Conservation (phyloP, 2,888 invertebrate genomes). For the Cephonodes hylas region DNA sequence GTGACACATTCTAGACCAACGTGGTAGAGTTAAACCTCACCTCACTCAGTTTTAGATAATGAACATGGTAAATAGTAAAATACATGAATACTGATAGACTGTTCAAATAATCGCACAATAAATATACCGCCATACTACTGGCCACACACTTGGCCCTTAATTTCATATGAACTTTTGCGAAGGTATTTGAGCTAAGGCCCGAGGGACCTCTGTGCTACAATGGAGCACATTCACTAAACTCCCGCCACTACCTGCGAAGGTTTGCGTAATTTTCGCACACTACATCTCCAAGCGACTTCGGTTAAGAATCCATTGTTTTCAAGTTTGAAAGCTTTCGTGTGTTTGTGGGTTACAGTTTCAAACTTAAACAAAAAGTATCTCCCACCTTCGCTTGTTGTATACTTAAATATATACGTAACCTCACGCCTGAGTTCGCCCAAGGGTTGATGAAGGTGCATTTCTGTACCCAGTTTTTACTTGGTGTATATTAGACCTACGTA, state of each 20-base stretch:
- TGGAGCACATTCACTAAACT: not conserved
- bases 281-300: not conserved
- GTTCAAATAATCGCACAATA: not conserved
- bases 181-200: constrained; percentile 54
- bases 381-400: no score
- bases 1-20: no score
- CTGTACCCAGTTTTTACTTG: no score
- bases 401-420: no score
- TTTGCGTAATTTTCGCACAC: not conserved
- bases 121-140: constrained; percentile 24
- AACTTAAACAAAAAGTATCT: no score
- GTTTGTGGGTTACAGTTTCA: no score
- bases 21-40: no score
- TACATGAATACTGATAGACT: not conserved
- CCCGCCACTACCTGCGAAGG: not conserved
- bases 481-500: no score
- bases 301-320: not conserved
- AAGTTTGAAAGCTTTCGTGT: not conserved
- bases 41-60: no score
- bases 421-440: no score
- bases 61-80: no score
- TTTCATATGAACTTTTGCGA: constrained; percentile 57
- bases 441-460: no score
- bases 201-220: constrained; percentile 34
- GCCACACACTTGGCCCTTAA: constrained; percentile 40